A percentile compares a stretch with the other conserved stretches of the same genome.
Conservation (phyloP, 2,113 vertebrate genomes). For the Bubalus kerabau region DNA sequence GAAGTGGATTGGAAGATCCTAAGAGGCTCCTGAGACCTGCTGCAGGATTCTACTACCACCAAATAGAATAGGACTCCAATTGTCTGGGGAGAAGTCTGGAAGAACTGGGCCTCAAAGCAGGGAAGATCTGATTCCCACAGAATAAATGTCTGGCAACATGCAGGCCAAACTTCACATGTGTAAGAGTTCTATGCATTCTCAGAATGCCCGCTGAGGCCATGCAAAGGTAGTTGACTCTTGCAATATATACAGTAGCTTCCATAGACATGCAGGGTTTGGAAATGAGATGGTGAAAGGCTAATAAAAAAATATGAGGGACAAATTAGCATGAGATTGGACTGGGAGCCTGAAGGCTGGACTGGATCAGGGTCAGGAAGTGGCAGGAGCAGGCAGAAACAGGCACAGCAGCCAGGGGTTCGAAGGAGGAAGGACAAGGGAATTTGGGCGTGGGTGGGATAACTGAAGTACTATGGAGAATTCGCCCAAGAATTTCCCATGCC, state of each 20-base stretch:
- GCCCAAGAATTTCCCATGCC: not conserved
- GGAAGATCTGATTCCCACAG: not conserved
- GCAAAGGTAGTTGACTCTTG: not conserved
- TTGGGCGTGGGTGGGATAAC: not conserved
- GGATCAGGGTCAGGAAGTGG: not conserved
- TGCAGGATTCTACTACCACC: not conserved
- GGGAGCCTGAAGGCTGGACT: not conserved
- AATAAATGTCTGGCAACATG: not conserved
- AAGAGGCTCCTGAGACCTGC: not conserved
- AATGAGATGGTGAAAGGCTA: not conserved
- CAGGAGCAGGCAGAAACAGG: not conserved
- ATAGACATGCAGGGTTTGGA: not conserved
- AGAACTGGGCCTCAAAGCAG: not conserved
- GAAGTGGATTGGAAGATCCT: not conserved
- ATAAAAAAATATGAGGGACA: not conserved
- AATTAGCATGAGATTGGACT: not conserved
- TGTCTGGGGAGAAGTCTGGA: not conserved
- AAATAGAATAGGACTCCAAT: not conserved
- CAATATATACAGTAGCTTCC: not conserved
- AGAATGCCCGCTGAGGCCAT: not conserved
- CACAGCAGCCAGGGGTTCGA: not conserved
- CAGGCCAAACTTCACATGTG: not conserved
- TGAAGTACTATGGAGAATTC: not conserved
- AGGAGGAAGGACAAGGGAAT: not conserved
- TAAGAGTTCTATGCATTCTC: not conserved